A percentile compares a stretch with the other conserved stretches of the same genome.
phyloP scores from a whole-genome alignment of 2,797 vertebrate genomes.

The Periparus ater region DNA sequence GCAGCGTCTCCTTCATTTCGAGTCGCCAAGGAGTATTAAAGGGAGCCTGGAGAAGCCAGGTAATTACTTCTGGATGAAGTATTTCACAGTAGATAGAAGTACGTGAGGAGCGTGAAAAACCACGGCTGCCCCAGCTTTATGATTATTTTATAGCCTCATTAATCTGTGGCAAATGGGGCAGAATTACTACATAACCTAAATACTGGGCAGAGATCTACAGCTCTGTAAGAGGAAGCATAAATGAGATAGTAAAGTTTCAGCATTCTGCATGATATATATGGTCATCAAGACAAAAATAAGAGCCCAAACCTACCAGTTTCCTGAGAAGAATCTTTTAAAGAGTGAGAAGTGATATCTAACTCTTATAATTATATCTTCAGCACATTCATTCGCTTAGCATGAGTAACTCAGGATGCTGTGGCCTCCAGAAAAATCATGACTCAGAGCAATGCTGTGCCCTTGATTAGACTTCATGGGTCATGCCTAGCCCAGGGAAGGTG shows the following conservation, averaged over 20 bases:
- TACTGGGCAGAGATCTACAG: neutral
- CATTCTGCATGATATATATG: neutral
- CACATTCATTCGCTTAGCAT: slow-evolving; percentile 18
- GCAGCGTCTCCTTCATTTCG: neutral
- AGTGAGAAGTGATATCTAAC: slow-evolving; percentile 2
- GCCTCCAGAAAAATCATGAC: slow-evolving; percentile 34
- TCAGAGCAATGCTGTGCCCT: slow-evolving; percentile 12
- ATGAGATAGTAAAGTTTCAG: slow-evolving; percentile 14
- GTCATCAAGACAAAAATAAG: neutral
- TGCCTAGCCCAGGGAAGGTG: neutral
- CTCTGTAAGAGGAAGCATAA: neutral
- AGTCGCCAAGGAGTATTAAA: neutral
- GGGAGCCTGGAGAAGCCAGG: neutral
- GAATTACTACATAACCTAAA: slow-evolving; percentile 31
- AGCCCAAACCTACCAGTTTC: neutral
- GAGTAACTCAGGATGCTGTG: slow-evolving; percentile 1
- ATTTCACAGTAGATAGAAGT: slow-evolving; percentile 27
- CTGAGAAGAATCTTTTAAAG: neutral
- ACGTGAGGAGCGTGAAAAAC: neutral
- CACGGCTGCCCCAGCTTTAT: slow-evolving; percentile 5
- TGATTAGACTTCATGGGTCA: neutral
- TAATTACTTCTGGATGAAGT: slow-evolving; percentile 41
- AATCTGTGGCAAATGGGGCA: slow-evolving; percentile 38
- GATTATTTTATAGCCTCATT: slow-evolving; percentile 54
- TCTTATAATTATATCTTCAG: slow-evolving; percentile 23